phyloP scores from a whole-genome alignment of 2,888 invertebrate genomes.

The Drosophila siamana region DNA sequence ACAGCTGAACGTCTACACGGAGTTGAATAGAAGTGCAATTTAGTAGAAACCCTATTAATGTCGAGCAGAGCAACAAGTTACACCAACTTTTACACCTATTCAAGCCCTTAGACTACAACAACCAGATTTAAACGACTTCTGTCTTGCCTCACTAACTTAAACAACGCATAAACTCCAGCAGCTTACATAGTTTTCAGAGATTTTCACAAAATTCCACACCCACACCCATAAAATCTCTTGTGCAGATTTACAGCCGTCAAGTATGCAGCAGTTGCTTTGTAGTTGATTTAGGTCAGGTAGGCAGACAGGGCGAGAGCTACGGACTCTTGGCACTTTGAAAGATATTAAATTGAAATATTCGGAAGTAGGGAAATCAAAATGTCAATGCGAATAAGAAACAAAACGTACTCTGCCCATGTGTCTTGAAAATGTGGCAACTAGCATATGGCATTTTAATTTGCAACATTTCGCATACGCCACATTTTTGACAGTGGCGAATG shows the following conservation, averaged over 20 bases:
- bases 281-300: conserved; percentile 16
- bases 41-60: background rate
- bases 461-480: background rate
- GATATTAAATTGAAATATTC: conserved; percentile 8
- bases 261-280: conserved; percentile 1
- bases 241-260: conserved; percentile 3
- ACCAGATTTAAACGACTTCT: background rate
- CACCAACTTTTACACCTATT: background rate
- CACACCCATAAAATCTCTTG: background rate
- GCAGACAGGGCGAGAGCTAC: background rate
- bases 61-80: background rate
- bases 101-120: background rate
- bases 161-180: background rate
- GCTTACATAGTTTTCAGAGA: background rate
- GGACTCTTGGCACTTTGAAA: conserved; percentile 6
- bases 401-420: background rate
- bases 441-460: background rate
- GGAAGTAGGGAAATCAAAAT: conserved; percentile 3
- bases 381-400: conserved; percentile 3
- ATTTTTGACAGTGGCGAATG: conserved; percentile 2
- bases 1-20: background rate
- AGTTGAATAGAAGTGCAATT: background rate
- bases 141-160: background rate
- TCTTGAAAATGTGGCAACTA: background rate
- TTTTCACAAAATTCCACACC: background rate